Evolutionary conservation across 2,888 invertebrate genomes (phyloP).

Genomic region (Ypsolopha scabrella): DNA sequence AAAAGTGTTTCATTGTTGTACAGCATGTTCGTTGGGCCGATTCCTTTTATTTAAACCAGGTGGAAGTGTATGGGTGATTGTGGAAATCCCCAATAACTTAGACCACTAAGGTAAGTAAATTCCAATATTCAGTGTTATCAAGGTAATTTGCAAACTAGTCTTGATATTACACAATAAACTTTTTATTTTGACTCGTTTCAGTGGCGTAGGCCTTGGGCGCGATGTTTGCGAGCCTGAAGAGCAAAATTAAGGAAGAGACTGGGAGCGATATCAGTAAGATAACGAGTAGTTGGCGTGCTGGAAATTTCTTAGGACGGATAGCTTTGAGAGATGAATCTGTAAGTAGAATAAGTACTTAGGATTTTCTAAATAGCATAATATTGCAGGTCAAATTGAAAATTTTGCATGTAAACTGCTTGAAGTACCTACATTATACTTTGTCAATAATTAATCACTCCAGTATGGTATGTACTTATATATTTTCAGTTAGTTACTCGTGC

Average conservation of each 20-base stretch:
- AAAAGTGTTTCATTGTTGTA: too few species aligned
- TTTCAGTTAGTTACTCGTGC: too few species aligned
- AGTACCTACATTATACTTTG: too few species aligned
- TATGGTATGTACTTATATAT: too few species aligned
- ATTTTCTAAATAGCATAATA: too few species aligned
- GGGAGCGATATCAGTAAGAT: constrained; percentile 79
- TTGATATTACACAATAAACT: constrained; percentile 10
- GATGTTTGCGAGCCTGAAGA: constrained; percentile 91
- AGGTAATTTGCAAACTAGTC: constrained; percentile 23
- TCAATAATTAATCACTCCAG: too few species aligned
- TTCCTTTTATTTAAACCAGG: too few species aligned
- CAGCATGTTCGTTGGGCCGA: too few species aligned
- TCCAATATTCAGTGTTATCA: constrained; percentile 25
- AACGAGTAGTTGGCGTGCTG: constrained; percentile 60
- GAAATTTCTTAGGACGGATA: constrained; percentile 62
- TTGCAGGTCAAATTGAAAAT: too few species aligned
- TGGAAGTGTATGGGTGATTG: too few species aligned
- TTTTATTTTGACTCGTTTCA: not conserved
- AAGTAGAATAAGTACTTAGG: constrained; percentile 16
- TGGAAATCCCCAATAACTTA: not conserved
- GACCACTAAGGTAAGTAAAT: not conserved
- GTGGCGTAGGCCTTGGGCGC: not conserved
- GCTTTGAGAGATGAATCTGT: constrained; percentile 62
- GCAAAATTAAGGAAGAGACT: constrained; percentile 91
- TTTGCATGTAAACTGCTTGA: too few species aligned